Percentiles rank a stretch among this genome's conserved stretches.
Conservation (phyloP, 35 echinoderm and acorn worm genomes). For the Eucidaris tribuloides region DNA sequence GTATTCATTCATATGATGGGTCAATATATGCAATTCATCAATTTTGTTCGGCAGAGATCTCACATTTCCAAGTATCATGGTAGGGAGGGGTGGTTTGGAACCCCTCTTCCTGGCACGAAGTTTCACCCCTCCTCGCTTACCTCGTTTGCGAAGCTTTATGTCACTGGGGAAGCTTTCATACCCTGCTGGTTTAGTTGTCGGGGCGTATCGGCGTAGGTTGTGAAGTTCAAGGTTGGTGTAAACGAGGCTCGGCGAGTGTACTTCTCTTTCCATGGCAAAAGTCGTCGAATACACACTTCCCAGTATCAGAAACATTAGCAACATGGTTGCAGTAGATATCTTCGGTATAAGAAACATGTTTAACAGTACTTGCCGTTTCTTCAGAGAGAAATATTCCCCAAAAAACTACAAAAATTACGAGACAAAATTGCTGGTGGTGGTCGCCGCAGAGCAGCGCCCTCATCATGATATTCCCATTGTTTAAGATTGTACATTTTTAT, state of each 20-base stretch:
- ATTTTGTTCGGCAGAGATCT: neutral
- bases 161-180: neutral
- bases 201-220: neutral
- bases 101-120: slow-evolving; percentile 22
- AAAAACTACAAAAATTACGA: too few relatives aligned
- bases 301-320: neutral
- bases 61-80: slow-evolving; percentile 52
- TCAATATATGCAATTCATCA: neutral
- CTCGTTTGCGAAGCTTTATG: slow-evolving; percentile 8
- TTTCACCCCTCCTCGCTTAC: slow-evolving; percentile 58
- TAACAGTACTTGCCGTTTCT: too few relatives aligned
- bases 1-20: slow-evolving; percentile 14
- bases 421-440: too few relatives aligned
- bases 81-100: slow-evolving; percentile 41
- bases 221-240: neutral
- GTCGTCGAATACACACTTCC: neutral
- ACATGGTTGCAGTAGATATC: neutral
- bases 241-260: neutral
- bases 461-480: too few relatives aligned
- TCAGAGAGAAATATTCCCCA: too few relatives aligned
- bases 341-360: neutral
- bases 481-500: too few relatives aligned
- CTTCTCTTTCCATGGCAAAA: neutral
- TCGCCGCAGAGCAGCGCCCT: too few relatives aligned
- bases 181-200: neutral